phyloP scores from a whole-genome alignment of 2,113 vertebrate genomes.

The Pluvianellus socialis region DNA sequence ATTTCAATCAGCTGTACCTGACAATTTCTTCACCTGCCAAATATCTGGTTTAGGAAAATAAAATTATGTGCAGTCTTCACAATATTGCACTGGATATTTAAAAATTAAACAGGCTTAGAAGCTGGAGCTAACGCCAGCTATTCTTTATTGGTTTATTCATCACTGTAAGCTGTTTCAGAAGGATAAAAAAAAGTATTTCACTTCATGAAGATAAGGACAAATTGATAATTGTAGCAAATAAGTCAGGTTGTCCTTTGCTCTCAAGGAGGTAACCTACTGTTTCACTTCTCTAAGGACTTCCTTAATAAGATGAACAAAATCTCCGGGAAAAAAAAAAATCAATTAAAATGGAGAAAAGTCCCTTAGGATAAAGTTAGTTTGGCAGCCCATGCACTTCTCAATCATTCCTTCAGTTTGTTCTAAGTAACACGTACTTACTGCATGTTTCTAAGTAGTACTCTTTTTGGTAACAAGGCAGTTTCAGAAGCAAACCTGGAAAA shows the following conservation, averaged over 20 bases:
- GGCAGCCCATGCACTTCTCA: conserved; percentile 57
- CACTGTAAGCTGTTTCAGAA: conserved; percentile 47
- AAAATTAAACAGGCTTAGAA: conserved; percentile 38
- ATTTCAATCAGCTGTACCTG: background rate
- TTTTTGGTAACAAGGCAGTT: conserved; percentile 60
- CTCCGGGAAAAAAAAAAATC: conserved; percentile 68
- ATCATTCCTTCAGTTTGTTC: conserved; percentile 64
- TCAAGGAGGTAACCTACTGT: conserved; percentile 70
- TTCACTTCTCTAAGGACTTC: conserved; percentile 72
- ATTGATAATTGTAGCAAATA: conserved; percentile 67
- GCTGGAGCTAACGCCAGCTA: conserved; percentile 29
- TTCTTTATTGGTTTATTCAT: conserved; percentile 47
- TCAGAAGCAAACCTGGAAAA: conserved; percentile 58
- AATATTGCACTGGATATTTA: conserved; percentile 18
- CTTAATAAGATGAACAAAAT: conserved; percentile 74
- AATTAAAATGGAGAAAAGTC: conserved; percentile 75
- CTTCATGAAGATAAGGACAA: conserved; percentile 56
- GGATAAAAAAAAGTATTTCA: conserved; percentile 59
- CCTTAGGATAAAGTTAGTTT: conserved; percentile 74
- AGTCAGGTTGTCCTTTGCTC: conserved; percentile 70
- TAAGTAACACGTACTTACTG: conserved; percentile 58
- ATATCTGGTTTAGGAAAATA: conserved; percentile 13
- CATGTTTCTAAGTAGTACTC: conserved; percentile 50
- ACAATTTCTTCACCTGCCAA: conserved; percentile 15
- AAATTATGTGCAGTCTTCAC: conserved; percentile 6